phyloP scores from a whole-genome alignment of 2,888 invertebrate species.

The Marronus borbonicus region DNA sequence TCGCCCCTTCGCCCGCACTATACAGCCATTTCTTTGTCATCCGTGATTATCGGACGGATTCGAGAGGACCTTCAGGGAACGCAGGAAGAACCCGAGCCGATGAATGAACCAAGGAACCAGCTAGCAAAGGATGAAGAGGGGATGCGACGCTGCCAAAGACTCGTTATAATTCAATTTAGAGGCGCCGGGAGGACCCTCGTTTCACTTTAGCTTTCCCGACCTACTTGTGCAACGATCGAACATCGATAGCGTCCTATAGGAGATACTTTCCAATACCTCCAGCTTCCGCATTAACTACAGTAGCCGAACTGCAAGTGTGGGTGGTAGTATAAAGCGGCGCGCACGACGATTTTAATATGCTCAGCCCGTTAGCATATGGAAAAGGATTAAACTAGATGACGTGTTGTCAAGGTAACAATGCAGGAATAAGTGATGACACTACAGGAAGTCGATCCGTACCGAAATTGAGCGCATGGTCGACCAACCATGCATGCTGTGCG shows the following conservation, averaged over 20 bases:
- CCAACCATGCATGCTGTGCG: slow-evolving; percentile 33
- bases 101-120: neutral
- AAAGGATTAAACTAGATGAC: slow-evolving; percentile 57
- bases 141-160: slow-evolving; percentile 1
- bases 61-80: slow-evolving; percentile 8
- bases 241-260: slow-evolving; percentile 52
- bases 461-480: slow-evolving; percentile 46
- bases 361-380: slow-evolving; percentile 56
- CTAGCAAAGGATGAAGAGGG: neutral
- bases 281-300: neutral
- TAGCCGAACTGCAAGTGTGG: neutral
- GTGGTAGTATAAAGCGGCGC: neutral
- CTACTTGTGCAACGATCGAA: slow-evolving; percentile 51
- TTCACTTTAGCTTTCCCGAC: slow-evolving; percentile 45
- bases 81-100: neutral
- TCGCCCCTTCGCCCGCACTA: neutral
- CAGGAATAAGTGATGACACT: slow-evolving; percentile 46
- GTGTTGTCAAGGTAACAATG: slow-evolving; percentile 61
- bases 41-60: slow-evolving; percentile 43
- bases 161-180: slow-evolving; percentile 51
- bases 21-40: slow-evolving; percentile 47
- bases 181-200: slow-evolving; percentile 34
- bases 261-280: neutral
- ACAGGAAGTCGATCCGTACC: slow-evolving; percentile 49
- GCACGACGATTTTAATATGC: slow-evolving; percentile 54